Percentiles rank a stretch among this genome's conserved stretches.
Evolutionary conservation across 1,140 invertebrate genomes (phyloP).

Genomic region (Calephelis virginiensis): DNA sequence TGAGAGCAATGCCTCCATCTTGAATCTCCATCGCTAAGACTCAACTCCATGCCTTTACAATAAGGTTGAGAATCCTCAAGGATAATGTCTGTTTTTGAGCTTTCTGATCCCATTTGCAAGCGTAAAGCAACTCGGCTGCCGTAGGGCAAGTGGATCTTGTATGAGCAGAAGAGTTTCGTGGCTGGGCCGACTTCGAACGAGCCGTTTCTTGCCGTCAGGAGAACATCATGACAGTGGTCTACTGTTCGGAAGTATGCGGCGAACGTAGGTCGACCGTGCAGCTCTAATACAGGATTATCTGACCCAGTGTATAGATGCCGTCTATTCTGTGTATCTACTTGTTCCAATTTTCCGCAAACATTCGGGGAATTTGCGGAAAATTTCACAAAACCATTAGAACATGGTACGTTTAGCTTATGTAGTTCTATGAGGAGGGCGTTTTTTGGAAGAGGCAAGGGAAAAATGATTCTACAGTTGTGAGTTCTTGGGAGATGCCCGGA

Average conservation of each 20-base stretch:
- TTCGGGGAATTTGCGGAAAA: constrained; percentile 68
- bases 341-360: constrained; percentile 82
- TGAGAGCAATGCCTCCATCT: constrained; percentile 80
- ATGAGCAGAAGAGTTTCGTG: constrained; percentile 79
- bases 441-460: constrained; percentile 51
- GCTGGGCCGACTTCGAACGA: constrained; percentile 80
- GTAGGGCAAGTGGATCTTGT: constrained; percentile 82
- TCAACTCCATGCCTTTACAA: constrained; percentile 78
- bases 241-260: constrained; percentile 80
- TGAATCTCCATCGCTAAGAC: constrained; percentile 76
- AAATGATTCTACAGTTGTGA: constrained; percentile 58
- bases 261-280: constrained; percentile 81
- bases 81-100: constrained; percentile 47
- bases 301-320: constrained; percentile 77
- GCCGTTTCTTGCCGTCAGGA: constrained; percentile 79
- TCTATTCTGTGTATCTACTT: constrained; percentile 77
- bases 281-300: constrained; percentile 65
- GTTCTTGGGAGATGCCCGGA: constrained; percentile 61
- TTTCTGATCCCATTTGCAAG: constrained; percentile 76
- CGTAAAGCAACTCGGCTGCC: constrained; percentile 80
- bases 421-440: constrained; percentile 80
- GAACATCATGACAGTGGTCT: constrained; percentile 83
- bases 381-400: constrained; percentile 77
- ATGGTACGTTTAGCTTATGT: constrained; percentile 81
- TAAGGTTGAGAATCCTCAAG: constrained; percentile 52